phyloP scores from a whole-genome alignment of 2,888 invertebrate genomes.

The Drosophila anomelani region DNA sequence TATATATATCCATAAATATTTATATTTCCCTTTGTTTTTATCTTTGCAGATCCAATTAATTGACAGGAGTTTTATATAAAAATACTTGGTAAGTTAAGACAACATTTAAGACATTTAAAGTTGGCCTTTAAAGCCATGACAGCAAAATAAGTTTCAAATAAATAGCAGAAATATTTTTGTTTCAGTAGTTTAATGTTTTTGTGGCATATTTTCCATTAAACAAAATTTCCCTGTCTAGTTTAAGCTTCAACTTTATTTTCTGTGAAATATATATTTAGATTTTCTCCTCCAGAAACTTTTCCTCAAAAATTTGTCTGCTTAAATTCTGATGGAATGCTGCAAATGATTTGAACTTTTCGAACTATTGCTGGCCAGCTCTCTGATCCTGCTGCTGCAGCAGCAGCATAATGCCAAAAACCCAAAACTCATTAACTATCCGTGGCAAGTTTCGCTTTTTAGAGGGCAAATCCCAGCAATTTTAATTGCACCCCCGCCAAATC shows the following conservation, averaged over 20 bases:
- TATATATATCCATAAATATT: constrained; percentile 16
- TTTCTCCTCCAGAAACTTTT: background rate
- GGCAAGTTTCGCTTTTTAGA: constrained; percentile 39
- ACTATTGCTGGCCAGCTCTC: background rate
- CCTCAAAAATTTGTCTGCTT: constrained; percentile 9
- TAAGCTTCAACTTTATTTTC: background rate
- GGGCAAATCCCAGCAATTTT: constrained; percentile 51
- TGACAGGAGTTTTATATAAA: constrained; percentile 25
- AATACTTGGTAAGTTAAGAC: constrained; percentile 50
- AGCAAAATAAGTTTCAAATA: background rate
- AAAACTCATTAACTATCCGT: constrained; percentile 43
- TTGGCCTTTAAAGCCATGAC: too few relatives aligned
- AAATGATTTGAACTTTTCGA: constrained; percentile 29
- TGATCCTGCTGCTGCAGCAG: constrained; percentile 2
- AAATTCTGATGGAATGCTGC: constrained; percentile 14
- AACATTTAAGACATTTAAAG: background rate
- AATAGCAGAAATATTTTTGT: too few relatives aligned
- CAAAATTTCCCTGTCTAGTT: background rate
- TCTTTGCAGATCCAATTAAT: constrained; percentile 53
- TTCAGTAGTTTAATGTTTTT: background rate
- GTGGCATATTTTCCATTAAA: background rate
- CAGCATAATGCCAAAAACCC: constrained; percentile 12
- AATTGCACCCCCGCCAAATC: constrained; percentile 63
- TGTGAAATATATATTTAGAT: background rate
- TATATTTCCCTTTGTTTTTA: constrained; percentile 25